A percentile compares a stretch with the other conserved stretches of the same genome.
phyloP scores from a whole-genome alignment of 1,140 invertebrate species.

The Ceratitis capitata region DNA sequence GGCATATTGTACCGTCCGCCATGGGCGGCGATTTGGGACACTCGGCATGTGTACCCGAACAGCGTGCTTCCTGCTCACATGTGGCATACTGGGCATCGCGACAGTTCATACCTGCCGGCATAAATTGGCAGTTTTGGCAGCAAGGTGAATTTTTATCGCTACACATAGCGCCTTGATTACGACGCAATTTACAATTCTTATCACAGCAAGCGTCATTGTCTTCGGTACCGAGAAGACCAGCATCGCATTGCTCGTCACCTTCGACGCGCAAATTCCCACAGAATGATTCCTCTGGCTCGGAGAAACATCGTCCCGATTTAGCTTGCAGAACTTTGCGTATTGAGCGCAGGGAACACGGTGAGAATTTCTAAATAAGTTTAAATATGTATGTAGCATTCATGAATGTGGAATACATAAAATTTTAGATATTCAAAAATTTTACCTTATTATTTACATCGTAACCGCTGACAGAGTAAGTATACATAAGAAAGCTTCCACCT shows the following conservation, averaged over 20 bases:
- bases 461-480: constrained; percentile 96
- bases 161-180: constrained; percentile 83
- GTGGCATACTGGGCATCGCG: constrained; percentile 87
- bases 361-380: constrained; percentile 80
- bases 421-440: constrained; percentile 28
- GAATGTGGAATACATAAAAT: background rate
- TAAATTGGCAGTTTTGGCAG: constrained; percentile 88
- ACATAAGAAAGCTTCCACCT: constrained; percentile 97
- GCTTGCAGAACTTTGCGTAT: constrained; percentile 92
- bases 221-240: constrained; percentile 89
- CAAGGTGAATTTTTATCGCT: constrained; percentile 95
- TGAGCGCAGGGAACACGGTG: constrained; percentile 90
- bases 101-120: constrained; percentile 82
- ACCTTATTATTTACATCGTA: constrained; percentile 98
- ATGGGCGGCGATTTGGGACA: constrained; percentile 81
- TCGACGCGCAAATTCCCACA: constrained; percentile 94
- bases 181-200: constrained; percentile 88
- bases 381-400: background rate
- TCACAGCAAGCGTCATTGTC: constrained; percentile 93
- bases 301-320: constrained; percentile 92
- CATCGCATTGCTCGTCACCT: constrained; percentile 94
- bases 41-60: constrained; percentile 73
- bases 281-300: constrained; percentile 92
- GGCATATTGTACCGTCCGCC: constrained; percentile 85
- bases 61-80: constrained; percentile 88